Base-by-base conservation (phyloP, 2,888 invertebrate genomes). In the Sisyra terminalis region DNA sequence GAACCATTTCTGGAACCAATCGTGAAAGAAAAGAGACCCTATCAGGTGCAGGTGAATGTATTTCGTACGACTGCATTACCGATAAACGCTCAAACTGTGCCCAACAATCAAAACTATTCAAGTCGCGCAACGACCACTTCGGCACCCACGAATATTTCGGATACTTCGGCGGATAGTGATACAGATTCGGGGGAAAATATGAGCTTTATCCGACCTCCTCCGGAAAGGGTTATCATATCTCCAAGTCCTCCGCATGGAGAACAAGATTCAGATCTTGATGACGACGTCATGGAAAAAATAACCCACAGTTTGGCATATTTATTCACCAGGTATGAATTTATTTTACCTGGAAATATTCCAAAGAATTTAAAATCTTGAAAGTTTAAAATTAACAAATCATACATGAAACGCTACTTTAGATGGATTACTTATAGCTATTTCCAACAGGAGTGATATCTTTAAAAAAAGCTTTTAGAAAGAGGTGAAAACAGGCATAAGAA, bases 1-100 rank as follows among this genome's bases (percentile, higher is more conserved):
- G 89, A 92, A 55, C 89, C 89, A 0, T 58, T 90, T 1, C 58
- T 88, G 1, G 88, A 88, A 51, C 83, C 86, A 0, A 71, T 78
- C 1, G 70, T 76, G 79, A 80, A 56, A 75, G 75, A 48, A 58
- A 68, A 2, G 79, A 66, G 73, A 44, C 79, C 83, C 0, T 85
- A 81, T 79, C 79, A 82, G 54, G 59, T 83, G 11, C 64, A 71
- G 14, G 65, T 81, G 40, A 78, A 75, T 53, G 59, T 78, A 30
- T 73, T 72, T 48, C 72, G 72, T 60, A 72, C 62, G 45, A 60
- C 57, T 48, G 52, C 61, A 0, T 47, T 57, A 40, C 56, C 57
- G 2, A 59, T 62, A 18, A 51, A 44, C 57, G 32, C 53, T 55
- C 14, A 51, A 43, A 8, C 34, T n/a, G 17, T 24, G 13, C 4